phyloP scores from a whole-genome alignment of 2,113 vertebrate genomes.

The Eubucco bourcierii region DNA sequence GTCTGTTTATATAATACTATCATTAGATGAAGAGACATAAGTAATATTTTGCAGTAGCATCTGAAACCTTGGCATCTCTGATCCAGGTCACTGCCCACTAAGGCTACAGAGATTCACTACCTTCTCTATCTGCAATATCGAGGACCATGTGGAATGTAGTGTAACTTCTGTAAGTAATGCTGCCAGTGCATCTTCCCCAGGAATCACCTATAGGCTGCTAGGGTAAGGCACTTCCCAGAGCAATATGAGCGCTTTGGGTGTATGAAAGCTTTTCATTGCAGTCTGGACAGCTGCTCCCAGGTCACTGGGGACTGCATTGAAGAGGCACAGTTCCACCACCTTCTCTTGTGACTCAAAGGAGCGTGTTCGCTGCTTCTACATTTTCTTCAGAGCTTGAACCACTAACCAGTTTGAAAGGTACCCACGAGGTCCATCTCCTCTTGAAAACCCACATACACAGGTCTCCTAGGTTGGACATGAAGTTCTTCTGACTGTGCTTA shows the following conservation, averaged over 20 bases:
- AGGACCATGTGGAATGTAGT: background rate
- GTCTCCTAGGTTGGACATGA: background rate
- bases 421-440: background rate
- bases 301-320: background rate
- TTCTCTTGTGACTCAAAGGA: background rate
- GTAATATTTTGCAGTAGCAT: background rate
- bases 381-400: background rate
- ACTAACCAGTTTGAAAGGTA: background rate
- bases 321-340: background rate
- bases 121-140: background rate
- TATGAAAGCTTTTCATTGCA: background rate
- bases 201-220: background rate
- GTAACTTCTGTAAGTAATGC: background rate
- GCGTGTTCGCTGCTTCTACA: background rate
- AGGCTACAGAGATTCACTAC: background rate
- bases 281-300: background rate
- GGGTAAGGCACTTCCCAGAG: background rate
- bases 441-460: background rate
- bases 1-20: background rate
- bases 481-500: background rate
- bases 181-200: background rate
- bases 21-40: background rate
- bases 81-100: background rate
- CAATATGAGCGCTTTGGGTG: background rate
- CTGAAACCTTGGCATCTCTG: background rate